Percentiles rank a stretch among this genome's conserved stretches.
These are phyloP conservation scores for Stomatorhinus ivindoensis DNA, from an alignment of 2,113 vertebrate genomes.

Conservation along the genomic window DNA sequence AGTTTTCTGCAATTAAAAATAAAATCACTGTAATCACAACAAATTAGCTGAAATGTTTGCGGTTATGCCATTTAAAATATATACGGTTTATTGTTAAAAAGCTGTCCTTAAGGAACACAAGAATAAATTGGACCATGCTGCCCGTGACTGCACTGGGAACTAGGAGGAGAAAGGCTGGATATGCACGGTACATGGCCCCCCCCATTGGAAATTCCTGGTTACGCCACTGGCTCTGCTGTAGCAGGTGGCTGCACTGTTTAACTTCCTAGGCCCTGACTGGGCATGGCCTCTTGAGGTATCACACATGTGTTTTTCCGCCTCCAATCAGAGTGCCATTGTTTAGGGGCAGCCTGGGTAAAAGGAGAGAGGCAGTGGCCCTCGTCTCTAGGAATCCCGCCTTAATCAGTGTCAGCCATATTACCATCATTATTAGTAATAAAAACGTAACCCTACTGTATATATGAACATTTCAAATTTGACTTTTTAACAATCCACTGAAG, in stretches of 20 bases:
- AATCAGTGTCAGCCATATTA: not conserved
- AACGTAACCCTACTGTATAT: not conserved
- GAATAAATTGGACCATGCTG: too few relatives aligned
- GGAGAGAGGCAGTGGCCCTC: not conserved
- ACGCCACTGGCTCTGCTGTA: not conserved
- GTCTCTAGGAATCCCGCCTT: not conserved
- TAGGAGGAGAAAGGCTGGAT: too few relatives aligned
- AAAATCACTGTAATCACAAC: too few relatives aligned
- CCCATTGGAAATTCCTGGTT: too few relatives aligned
- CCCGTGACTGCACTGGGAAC: too few relatives aligned
- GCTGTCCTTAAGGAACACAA: too few relatives aligned
- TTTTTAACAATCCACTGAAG: not conserved
- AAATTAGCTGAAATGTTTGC: too few relatives aligned
- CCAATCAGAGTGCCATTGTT: not conserved
- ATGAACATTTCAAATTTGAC: not conserved
- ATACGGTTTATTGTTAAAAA: too few relatives aligned
- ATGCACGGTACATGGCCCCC: too few relatives aligned
- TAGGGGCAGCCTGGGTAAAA: not conserved
- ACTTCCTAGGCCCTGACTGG: not conserved
- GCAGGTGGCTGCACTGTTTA: not conserved
- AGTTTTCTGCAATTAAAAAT: too few relatives aligned
- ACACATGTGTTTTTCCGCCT: not conserved
- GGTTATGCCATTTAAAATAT: too few relatives aligned
- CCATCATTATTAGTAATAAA: not conserved
- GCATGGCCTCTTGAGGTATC: not conserved